Evolutionary conservation across 2,888 invertebrate genomes (phyloP).

Genomic region (Phortica magna): DNA sequence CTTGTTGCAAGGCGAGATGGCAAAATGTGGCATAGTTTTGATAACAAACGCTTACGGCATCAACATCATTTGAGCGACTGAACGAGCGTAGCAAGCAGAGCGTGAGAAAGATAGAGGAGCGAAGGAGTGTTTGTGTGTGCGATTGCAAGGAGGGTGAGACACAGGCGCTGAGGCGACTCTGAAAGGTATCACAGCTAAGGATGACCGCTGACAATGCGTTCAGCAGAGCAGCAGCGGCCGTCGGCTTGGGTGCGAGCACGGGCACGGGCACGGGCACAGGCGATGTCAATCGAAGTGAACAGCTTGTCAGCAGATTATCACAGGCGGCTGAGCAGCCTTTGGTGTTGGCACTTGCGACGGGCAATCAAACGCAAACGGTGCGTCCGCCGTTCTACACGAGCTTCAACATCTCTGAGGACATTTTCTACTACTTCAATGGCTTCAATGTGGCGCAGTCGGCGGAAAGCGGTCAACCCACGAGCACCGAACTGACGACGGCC

Average conservation of each 20-base stretch:
- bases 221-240: conserved; percentile 35
- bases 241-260: neutral
- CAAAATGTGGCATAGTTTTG: neutral
- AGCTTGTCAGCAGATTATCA: conserved; percentile 45
- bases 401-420: conserved; percentile 76
- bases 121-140: conserved; percentile 32
- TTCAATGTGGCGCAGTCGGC: conserved; percentile 52
- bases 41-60: neutral
- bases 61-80: conserved; percentile 51
- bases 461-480: conserved; percentile 41
- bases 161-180: conserved; percentile 47
- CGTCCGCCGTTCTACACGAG: conserved; percentile 70
- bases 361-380: conserved; percentile 59
- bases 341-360: conserved; percentile 53
- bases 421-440: conserved; percentile 75
- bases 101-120: conserved; percentile 26
- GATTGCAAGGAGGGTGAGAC: conserved; percentile 33
- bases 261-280: conserved; percentile 2
- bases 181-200: conserved; percentile 23
- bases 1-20: neutral
- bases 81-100: conserved; percentile 51
- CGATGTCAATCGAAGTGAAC: neutral
- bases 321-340: conserved; percentile 67
- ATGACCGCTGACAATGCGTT: conserved; percentile 41
- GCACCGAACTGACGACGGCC: conserved; percentile 53